These are phyloP conservation scores for Antheraea yamamai DNA, from an alignment of 2,888 invertebrate species.

Conservation along the genomic window DNA sequence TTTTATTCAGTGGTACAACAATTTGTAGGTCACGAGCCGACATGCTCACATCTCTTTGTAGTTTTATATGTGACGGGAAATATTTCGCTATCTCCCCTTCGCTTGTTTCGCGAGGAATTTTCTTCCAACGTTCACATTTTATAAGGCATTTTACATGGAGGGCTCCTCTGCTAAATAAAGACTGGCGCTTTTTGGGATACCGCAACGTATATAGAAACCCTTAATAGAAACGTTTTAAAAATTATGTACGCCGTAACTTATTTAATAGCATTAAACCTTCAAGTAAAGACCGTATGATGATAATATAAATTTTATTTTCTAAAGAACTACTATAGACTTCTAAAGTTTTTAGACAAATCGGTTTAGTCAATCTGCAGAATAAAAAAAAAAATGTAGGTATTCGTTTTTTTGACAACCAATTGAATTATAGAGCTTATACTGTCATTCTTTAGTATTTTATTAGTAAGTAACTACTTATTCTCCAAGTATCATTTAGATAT, in stretches of 20 bases:
- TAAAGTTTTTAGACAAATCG: too few species aligned
- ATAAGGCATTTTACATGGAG: constrained; percentile 34
- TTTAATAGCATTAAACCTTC: not conserved
- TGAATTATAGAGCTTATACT: too few species aligned
- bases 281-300: not conserved
- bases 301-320: too few species aligned
- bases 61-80: constrained; percentile 26
- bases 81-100: constrained; percentile 33
- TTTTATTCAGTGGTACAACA: not conserved
- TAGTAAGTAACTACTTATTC: too few species aligned
- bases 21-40: not conserved
- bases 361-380: too few species aligned
- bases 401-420: too few species aligned
- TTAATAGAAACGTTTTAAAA: not conserved
- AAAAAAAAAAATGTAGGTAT: too few species aligned
- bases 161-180: constrained; percentile 21
- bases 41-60: constrained; percentile 4
- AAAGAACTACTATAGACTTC: too few species aligned
- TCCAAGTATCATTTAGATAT: too few species aligned
- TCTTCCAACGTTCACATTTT: constrained; percentile 35
- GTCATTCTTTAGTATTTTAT: too few species aligned
- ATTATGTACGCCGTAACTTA: not conserved
- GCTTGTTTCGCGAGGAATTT: constrained; percentile 34
- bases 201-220: not conserved
- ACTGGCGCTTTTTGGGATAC: constrained; percentile 19